Conservation (phyloP, 2,888 invertebrate species). For the Andrena haemorrhoa region DNA sequence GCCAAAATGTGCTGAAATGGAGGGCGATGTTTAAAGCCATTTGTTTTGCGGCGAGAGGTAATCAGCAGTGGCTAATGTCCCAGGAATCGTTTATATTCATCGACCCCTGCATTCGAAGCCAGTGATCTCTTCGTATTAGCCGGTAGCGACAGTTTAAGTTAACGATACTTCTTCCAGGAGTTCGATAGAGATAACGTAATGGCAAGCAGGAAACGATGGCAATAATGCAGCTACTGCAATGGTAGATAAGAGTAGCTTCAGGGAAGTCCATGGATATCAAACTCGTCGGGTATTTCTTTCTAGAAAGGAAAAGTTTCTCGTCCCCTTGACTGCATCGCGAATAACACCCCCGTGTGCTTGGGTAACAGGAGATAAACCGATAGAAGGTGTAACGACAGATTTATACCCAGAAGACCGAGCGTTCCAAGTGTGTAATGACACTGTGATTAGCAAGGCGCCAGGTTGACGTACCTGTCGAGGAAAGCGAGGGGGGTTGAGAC, state of each 20-base stretch:
- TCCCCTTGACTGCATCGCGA: not conserved
- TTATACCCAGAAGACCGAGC: not conserved
- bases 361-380: not conserved
- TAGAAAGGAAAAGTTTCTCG: not conserved
- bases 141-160: constrained; percentile 13
- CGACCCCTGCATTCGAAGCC: not conserved
- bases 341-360: not conserved
- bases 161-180: constrained; percentile 52
- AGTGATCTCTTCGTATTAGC: constrained; percentile 6
- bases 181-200: constrained; percentile 52
- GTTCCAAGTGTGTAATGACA: constrained; percentile 37
- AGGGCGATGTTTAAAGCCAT: no score
- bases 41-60: no score
- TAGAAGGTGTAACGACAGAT: constrained; percentile 4
- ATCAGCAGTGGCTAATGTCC: not conserved
- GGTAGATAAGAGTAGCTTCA: constrained; percentile 39
- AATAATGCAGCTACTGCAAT: constrained; percentile 18
- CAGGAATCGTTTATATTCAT: not conserved
- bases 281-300: not conserved
- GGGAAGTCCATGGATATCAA: constrained; percentile 19
- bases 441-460: constrained; percentile 66
- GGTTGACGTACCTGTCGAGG: constrained; percentile 49
- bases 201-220: constrained; percentile 45
- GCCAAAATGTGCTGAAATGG: no score
- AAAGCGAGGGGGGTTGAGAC: constrained; percentile 22